These are phyloP conservation scores for Trichopoda pennipes DNA, from an alignment of 2,888 invertebrate species.

Conservation along the genomic window DNA sequence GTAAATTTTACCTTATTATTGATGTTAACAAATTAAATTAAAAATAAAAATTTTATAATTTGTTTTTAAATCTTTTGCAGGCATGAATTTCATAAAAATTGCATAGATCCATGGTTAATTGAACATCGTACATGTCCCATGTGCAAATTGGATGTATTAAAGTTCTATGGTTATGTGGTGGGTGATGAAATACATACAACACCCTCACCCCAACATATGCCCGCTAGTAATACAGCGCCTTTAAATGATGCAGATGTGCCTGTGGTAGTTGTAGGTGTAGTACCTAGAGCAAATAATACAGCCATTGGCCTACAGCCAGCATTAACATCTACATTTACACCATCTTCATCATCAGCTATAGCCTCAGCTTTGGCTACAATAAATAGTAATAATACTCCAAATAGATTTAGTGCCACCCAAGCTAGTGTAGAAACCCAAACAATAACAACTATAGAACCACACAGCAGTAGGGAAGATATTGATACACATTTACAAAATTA, in stretches of 20 bases:
- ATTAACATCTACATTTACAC: constrained; percentile 11
- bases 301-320: constrained; percentile 8
- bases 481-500: constrained; percentile 51
- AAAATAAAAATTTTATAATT: background rate
- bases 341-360: constrained; percentile 34
- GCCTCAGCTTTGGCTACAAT: constrained; percentile 68
- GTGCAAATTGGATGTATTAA: constrained; percentile 98
- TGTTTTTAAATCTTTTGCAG: constrained; percentile 80
- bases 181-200: constrained; percentile 82
- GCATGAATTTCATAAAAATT: constrained; percentile 96
- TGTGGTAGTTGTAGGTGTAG: constrained; percentile 75
- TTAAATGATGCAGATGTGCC: constrained; percentile 73
- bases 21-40: background rate
- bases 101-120: constrained; percentile 97
- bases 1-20: constrained; percentile 82
- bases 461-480: constrained; percentile 60
- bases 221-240: constrained; percentile 55
- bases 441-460: constrained; percentile 57
- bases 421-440: constrained; percentile 66
- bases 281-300: constrained; percentile 63
- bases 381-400: constrained; percentile 56
- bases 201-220: constrained; percentile 76
- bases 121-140: constrained; percentile 97
- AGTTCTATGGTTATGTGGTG: constrained; percentile 93
- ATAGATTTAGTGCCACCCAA: constrained; percentile 63